phyloP scores from a whole-genome alignment of 2,113 vertebrate genomes.

The Daubentonia madagascariensis region DNA sequence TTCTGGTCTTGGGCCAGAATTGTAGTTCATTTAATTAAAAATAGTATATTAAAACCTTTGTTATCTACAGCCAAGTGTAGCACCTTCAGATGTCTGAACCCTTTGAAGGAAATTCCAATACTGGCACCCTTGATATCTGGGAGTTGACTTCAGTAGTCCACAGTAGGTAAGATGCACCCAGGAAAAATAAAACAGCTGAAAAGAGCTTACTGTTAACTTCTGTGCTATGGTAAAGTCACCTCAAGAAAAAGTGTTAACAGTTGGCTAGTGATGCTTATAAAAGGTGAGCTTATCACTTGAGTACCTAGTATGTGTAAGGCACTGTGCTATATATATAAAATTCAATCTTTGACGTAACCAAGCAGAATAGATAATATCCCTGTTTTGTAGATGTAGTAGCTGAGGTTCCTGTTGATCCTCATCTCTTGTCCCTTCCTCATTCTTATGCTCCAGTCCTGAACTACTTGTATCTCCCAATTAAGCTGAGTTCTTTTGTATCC shows the following conservation, averaged over 20 bases:
- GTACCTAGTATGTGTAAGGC: not conserved
- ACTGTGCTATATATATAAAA: not conserved
- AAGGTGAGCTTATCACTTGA: not conserved
- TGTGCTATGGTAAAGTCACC: not conserved
- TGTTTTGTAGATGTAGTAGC: not conserved
- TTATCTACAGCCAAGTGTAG: not conserved
- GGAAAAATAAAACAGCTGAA: not conserved
- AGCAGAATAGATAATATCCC: not conserved
- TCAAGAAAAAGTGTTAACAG: not conserved
- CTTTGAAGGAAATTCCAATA: not conserved
- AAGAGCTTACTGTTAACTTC: not conserved
- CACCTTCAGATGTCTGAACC: not conserved
- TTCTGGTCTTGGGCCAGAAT: not conserved
- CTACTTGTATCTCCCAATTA: not conserved
- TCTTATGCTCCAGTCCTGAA: not conserved
- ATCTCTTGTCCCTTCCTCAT: not conserved
- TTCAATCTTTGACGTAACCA: not conserved
- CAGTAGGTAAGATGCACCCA: not conserved
- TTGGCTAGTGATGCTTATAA: not conserved
- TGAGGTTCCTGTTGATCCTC: not conserved
- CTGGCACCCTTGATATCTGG: not conserved
- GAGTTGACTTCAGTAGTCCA: not conserved
- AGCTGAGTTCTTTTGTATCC: not conserved
- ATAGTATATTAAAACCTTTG: not conserved
- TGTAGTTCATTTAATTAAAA: slow-evolving; percentile 3